These are phyloP conservation scores for Neodon shergylaensis DNA, from an alignment of 2,113 vertebrate species.

Conservation along the genomic window DNA sequence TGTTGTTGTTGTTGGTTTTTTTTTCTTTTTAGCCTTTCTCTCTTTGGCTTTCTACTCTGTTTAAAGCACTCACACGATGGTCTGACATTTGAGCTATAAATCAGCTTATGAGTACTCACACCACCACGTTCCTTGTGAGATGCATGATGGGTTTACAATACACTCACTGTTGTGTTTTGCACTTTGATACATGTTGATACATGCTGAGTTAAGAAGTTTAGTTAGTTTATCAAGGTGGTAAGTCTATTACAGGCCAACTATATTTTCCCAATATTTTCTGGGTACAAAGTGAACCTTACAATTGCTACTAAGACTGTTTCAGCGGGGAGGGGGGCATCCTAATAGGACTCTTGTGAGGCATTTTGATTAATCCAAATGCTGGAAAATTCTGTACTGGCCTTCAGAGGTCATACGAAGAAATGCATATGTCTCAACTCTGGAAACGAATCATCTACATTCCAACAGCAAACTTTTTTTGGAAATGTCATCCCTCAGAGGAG, in stretches of 20 bases:
- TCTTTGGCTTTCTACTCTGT: neutral
- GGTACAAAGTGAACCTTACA: constrained; percentile 31
- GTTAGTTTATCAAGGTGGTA: neutral
- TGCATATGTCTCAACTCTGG: constrained; percentile 73
- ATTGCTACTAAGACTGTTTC: constrained; percentile 47
- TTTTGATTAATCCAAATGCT: constrained; percentile 67
- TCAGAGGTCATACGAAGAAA: constrained; percentile 79
- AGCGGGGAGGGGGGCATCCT: neutral
- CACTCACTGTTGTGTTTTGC: neutral
- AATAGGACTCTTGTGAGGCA: constrained; percentile 29
- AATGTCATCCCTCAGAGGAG: constrained; percentile 77
- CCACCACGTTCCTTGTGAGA: neutral
- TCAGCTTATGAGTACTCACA: neutral
- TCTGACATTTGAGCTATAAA: neutral
- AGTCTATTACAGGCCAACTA: neutral
- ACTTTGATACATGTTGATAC: neutral
- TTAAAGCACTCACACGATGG: neutral
- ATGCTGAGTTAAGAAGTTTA: neutral
- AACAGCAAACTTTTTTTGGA: constrained; percentile 77
- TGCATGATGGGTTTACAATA: neutral
- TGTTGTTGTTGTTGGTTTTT: too few species aligned
- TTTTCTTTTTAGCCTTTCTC: neutral
- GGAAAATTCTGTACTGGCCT: constrained; percentile 74
- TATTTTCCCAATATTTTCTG: constrained; percentile 28
- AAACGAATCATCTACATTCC: constrained; percentile 76